Percentiles rank a stretch among this genome's conserved stretches.
Evolutionary conservation across 1,140 invertebrate species (phyloP).

Genomic region (Cataglyphis hispanica): DNA sequence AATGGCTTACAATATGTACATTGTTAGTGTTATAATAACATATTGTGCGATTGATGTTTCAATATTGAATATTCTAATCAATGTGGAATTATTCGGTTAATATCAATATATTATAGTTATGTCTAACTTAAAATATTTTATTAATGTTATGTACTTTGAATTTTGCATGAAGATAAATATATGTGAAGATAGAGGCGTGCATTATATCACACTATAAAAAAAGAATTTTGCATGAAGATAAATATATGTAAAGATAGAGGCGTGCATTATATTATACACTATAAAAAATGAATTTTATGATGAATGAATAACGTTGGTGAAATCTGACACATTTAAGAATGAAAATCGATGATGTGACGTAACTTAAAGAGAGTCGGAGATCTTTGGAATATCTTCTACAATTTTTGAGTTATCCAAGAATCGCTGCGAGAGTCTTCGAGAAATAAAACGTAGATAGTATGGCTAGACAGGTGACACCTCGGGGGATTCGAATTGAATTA

Average conservation of each 20-base stretch:
- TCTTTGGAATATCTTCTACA: slow-evolving; percentile 17
- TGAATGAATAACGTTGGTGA: background rate
- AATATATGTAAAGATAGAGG: background rate
- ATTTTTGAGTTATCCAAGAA: slow-evolving; percentile 16
- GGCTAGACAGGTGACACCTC: slow-evolving; percentile 49
- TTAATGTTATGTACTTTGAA: slow-evolving; percentile 1
- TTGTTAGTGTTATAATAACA: background rate
- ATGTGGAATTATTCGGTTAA: background rate
- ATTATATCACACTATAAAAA: background rate
- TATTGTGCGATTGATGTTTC: background rate
- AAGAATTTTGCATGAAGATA: background rate
- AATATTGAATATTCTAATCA: background rate
- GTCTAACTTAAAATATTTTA: slow-evolving; percentile 3
- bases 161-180: background rate
- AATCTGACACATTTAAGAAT: background rate
- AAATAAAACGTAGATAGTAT: slow-evolving; percentile 47
- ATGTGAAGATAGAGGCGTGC: background rate
- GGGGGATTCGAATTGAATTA: slow-evolving; percentile 76
- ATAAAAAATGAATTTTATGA: background rate
- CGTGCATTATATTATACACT: background rate
- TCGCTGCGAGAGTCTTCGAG: background rate
- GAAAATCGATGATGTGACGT: slow-evolving; percentile 18
- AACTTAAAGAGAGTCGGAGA: background rate
- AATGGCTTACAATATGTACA: background rate
- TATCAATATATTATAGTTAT: background rate